Percentiles rank a stretch among this genome's conserved stretches.
These are phyloP conservation scores for Drosophila asahinai DNA, from an alignment of 1,140 invertebrate species.

Conservation along the genomic window DNA sequence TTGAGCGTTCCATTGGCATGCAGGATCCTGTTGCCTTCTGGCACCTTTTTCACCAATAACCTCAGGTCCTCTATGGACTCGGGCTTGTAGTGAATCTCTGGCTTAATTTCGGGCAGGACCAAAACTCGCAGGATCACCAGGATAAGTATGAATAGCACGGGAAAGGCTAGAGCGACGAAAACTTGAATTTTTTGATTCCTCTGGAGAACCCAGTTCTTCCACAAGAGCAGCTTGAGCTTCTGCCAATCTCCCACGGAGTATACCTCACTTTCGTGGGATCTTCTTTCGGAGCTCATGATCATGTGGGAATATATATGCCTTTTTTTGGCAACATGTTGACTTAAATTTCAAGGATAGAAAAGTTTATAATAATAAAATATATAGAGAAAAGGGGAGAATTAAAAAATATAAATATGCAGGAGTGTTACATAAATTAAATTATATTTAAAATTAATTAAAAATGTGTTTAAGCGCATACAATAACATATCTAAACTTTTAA, in stretches of 20 bases:
- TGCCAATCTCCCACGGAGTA: constrained; percentile 23
- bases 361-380: background rate
- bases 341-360: background rate
- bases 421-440: no score
- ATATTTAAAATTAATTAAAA: background rate
- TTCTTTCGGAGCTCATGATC: constrained; percentile 3
- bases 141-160: constrained; percentile 19
- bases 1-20: constrained; percentile 40
- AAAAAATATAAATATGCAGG: background rate
- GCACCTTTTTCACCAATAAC: background rate
- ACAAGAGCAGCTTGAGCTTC: constrained; percentile 39
- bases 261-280: background rate
- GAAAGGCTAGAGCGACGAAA: background rate
- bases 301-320: background rate
- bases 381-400: background rate
- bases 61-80: constrained; percentile 5
- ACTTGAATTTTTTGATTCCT: constrained; percentile 41
- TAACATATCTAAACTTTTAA: no score
- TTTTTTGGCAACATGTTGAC: background rate
- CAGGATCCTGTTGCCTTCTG: constrained; percentile 20
- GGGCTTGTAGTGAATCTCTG: background rate
- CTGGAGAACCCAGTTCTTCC: constrained; percentile 54
- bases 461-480: no score
- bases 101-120: background rate
- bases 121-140: constrained; percentile 19